Evolutionary conservation across 2,797 vertebrate genomes (phyloP).

Genomic region (Xyrichtys novacula): DNA sequence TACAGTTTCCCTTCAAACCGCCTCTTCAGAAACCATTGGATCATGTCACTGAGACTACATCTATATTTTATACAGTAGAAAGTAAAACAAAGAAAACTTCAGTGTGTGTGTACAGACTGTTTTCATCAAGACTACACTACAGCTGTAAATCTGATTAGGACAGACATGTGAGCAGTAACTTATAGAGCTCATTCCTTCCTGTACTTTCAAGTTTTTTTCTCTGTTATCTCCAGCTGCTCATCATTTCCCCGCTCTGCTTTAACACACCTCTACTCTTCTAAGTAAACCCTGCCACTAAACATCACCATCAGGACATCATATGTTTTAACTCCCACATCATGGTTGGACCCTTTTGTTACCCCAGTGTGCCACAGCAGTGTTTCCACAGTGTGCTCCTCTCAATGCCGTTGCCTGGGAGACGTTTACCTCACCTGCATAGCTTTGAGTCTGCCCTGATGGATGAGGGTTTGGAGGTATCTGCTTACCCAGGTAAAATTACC

Average conservation of each 20-base stretch:
- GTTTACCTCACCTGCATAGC: constrained; percentile 47
- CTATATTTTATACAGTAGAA: too few relatives aligned
- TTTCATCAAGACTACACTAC: not conserved
- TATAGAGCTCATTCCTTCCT: not conserved
- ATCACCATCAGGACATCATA: not conserved
- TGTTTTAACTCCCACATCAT: constrained; percentile 16
- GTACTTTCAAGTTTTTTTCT: not conserved
- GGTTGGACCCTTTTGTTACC: constrained; percentile 35
- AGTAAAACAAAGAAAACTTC: too few relatives aligned
- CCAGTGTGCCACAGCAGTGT: constrained; percentile 9
- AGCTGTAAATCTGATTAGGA: not conserved
- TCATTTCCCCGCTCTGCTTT: not conserved
- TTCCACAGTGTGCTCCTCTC: constrained; percentile 33
- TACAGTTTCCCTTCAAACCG: too few relatives aligned
- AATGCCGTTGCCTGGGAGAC: constrained; percentile 62
- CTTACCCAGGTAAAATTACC: constrained; percentile 79
- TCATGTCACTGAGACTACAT: too few relatives aligned
- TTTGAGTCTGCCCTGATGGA: constrained; percentile 54
- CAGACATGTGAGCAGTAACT: not conserved
- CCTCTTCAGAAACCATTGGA: too few relatives aligned
- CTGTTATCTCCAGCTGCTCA: not conserved
- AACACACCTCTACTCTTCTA: not conserved
- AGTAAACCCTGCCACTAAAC: constrained; percentile 3
- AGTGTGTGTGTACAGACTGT: not conserved
- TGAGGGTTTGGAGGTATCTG: constrained; percentile 64